Evolutionary conservation across 2,797 vertebrate species (phyloP).

Genomic region (Chanos chanos): DNA sequence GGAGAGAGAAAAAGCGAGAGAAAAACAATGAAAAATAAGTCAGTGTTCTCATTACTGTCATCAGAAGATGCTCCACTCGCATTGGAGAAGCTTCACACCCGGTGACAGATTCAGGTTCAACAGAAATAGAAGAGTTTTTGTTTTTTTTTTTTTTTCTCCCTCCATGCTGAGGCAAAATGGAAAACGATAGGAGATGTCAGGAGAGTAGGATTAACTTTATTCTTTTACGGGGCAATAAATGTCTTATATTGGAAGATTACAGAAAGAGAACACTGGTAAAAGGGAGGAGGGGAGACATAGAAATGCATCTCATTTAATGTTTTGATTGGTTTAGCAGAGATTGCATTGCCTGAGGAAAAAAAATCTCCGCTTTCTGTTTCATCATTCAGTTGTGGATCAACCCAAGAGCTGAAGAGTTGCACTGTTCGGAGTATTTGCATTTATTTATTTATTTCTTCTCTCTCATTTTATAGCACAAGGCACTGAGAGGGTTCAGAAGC

Average conservation of each 20-base stretch:
- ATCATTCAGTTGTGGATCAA: no score
- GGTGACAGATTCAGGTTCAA: constrained; percentile 51
- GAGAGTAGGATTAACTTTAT: constrained; percentile 39
- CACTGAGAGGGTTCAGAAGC: no score
- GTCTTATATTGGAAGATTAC: constrained; percentile 7
- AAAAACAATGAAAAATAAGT: constrained; percentile 8
- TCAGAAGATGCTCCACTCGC: constrained; percentile 39
- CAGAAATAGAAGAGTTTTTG: no score
- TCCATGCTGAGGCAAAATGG: constrained; percentile 30
- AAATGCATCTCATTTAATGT: no score
- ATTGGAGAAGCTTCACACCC: constrained; percentile 24
- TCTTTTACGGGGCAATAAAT: neutral
- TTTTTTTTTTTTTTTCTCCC: no score
- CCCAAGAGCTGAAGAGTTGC: no score
- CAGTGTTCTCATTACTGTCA: constrained; percentile 48
- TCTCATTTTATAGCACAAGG: no score
- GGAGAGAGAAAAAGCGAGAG: neutral
- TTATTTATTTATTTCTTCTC: no score
- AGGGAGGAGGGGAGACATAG: constrained; percentile 45
- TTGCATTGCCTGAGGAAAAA: no score
- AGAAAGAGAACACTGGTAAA: constrained; percentile 31
- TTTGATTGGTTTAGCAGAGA: no score
- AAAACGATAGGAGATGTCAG: constrained; percentile 44
- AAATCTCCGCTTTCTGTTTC: no score
- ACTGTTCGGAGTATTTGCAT: no score